Conservation (phyloP, 2,113 vertebrate genomes). For the Rhinoderma darwinii region DNA sequence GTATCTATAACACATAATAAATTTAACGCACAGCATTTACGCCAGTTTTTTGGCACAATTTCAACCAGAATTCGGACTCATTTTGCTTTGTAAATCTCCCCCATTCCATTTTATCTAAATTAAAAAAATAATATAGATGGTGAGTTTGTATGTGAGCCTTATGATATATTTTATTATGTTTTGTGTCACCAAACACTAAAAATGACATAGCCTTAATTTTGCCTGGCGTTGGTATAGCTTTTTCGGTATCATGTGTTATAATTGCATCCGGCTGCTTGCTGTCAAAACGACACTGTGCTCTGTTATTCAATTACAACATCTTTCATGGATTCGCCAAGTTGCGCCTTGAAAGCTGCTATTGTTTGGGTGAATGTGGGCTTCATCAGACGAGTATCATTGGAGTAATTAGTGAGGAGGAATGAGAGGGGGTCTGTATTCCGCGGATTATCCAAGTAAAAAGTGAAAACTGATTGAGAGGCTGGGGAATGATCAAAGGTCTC, state of each 20-base stretch:
- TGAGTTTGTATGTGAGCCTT: neutral
- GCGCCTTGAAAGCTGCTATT: constrained; percentile 52
- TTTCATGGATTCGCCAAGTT: neutral
- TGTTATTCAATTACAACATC: constrained; percentile 33
- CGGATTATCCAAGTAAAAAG: constrained; percentile 6
- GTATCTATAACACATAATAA: too few relatives aligned
- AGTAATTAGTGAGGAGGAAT: constrained; percentile 30
- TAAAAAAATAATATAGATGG: neutral
- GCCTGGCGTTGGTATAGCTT: neutral
- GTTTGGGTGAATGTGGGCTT: constrained; percentile 36
- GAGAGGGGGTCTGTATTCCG: constrained; percentile 10
- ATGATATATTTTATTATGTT: neutral
- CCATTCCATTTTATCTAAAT: neutral
- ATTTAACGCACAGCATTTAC: too few relatives aligned
- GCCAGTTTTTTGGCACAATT: too few relatives aligned
- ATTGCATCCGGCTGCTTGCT: constrained; percentile 15
- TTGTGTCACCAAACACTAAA: neutral
- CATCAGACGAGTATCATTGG: constrained; percentile 29
- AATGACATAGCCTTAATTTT: neutral
- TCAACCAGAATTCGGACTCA: too few relatives aligned
- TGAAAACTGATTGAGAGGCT: constrained; percentile 9
- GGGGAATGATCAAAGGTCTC: constrained; percentile 32
- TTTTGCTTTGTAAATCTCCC: too few relatives aligned
- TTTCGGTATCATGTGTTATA: constrained; percentile 26
- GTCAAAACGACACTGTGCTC: constrained; percentile 20